Conservation (phyloP, 2,888 invertebrate genomes). For the Drosophila suboccidentalis region DNA sequence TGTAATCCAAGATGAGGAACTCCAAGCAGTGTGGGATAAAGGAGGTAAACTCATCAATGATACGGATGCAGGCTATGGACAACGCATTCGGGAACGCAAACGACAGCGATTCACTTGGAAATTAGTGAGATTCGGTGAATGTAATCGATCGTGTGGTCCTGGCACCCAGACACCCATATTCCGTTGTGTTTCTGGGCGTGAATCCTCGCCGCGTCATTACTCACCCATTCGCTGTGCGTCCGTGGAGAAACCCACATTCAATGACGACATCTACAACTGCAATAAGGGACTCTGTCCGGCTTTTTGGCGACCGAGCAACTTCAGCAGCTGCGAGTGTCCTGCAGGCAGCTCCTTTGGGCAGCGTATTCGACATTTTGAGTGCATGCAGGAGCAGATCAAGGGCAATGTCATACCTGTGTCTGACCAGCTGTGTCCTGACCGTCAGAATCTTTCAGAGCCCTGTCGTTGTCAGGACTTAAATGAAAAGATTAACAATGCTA, state of each 20-base stretch:
- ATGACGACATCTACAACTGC: constrained; percentile 88
- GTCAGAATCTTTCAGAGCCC: constrained; percentile 84
- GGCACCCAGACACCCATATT: constrained; percentile 84
- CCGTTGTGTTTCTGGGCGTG: constrained; percentile 87
- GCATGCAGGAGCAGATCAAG: constrained; percentile 86
- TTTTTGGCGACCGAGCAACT: constrained; percentile 91
- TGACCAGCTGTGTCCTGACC: constrained; percentile 87
- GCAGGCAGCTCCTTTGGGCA: constrained; percentile 86
- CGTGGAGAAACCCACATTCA: constrained; percentile 87
- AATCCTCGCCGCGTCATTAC: constrained; percentile 88
- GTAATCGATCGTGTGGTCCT: constrained; percentile 92
- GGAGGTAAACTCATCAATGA: constrained; percentile 78
- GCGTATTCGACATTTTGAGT: constrained; percentile 90
- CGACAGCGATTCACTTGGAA: constrained; percentile 90
- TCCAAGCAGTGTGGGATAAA: constrained; percentile 83
- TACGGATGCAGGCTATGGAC: constrained; percentile 57
- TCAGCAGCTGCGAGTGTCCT: constrained; percentile 93
- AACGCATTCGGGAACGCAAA: constrained; percentile 85
- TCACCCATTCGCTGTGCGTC: constrained; percentile 89
- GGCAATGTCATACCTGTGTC: constrained; percentile 86
- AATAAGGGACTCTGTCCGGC: constrained; percentile 92
- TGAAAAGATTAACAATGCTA: not conserved
- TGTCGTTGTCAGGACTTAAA: constrained; percentile 82
- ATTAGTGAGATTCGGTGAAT: constrained; percentile 91
- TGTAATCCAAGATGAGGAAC: constrained; percentile 84